A percentile compares a stretch with the other conserved stretches of the same genome.
These are phyloP conservation scores for Lasiurus cinereus DNA, from an alignment of 2,113 vertebrate species.

Conservation along the genomic window DNA sequence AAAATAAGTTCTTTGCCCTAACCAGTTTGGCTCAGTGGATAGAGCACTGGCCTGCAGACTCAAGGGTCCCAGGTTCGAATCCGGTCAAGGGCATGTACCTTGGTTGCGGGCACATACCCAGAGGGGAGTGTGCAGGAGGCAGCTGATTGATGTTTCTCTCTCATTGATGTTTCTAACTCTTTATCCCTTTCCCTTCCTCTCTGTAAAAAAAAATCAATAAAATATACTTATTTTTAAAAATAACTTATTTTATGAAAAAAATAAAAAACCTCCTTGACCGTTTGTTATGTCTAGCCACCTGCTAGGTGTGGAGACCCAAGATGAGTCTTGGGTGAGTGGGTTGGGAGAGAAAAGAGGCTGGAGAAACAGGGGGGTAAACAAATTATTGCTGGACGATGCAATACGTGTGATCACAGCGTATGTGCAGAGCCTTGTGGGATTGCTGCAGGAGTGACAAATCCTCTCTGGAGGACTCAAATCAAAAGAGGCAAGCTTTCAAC, in stretches of 20 bases:
- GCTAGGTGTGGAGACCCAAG: neutral
- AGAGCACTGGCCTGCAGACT: too few relatives aligned
- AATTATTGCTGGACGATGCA: neutral
- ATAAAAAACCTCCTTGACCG: neutral
- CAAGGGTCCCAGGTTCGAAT: too few relatives aligned
- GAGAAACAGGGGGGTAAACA: slow-evolving; percentile 31
- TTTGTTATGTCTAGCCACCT: slow-evolving; percentile 1
- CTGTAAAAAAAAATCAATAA: too few relatives aligned
- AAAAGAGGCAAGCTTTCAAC: neutral
- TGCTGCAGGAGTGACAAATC: neutral
- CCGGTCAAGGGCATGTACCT: too few relatives aligned
- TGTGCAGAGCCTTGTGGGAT: neutral
- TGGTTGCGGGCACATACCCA: too few relatives aligned
- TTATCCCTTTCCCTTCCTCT: too few relatives aligned
- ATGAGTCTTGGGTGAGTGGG: neutral
- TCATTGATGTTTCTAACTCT: too few relatives aligned
- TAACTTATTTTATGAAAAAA: slow-evolving; percentile 32
- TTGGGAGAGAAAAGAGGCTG: neutral
- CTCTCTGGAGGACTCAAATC: neutral
- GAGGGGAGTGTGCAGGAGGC: too few relatives aligned
- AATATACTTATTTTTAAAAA: neutral
- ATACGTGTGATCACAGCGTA: neutral
- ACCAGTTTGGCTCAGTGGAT: too few relatives aligned
- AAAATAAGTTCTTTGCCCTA: slow-evolving; percentile 30
- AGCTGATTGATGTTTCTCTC: too few relatives aligned